Evolutionary conservation across 2,113 vertebrate species (phyloP), one percentile per base, ranked within the genome.

Genomic region (Aptenodytes patagonicus): DNA sequence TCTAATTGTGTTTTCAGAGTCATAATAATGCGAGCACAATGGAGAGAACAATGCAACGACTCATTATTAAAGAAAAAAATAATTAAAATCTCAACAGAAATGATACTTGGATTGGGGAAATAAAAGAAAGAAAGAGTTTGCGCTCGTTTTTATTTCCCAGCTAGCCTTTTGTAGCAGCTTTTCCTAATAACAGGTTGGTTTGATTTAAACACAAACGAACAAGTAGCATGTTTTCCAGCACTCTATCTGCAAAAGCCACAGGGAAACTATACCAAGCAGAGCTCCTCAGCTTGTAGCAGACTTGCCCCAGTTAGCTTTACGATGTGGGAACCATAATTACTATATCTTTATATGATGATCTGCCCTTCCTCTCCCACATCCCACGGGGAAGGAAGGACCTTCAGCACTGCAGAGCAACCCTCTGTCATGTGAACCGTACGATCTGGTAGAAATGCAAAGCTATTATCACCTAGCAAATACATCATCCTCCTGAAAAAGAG

Each of bases 401-500:
- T 88, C 87, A 62, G 73, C 3, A 4, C 70, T 38, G 57, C 60
- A 26, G 52, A 96, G 42, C 26, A 76, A 13, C 69, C 60, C 89
- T 87, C 64, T 58, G 77, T 78, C 91, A 75, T 89, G 29, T 81
- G 68, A 78, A 91, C 70, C 0, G 3, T 6, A 54, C 1, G 17
- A 42, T 58, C 79, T 83, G 77, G 49, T 69, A 77, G 54, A 85
- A 96, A 95, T 51, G 82, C 80, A 90, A 93, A 96, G 95, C 92
- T 96, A 73, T 97, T 96, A 96, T 89, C 96, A 96, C 90, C 95
- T 83, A 47, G 95, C 70, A 93, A 80, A 97, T 92, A 72, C 44
- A 94, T 96, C 90, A 94, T 88, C 58, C 54, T 91, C 34, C 49
- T 83, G 71, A 84, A 90, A 82, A 83, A 47, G 44, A 93, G 52